Base-by-base conservation (phyloP, 1,140 invertebrate genomes). In the Drosophila mojavensis region DNA sequence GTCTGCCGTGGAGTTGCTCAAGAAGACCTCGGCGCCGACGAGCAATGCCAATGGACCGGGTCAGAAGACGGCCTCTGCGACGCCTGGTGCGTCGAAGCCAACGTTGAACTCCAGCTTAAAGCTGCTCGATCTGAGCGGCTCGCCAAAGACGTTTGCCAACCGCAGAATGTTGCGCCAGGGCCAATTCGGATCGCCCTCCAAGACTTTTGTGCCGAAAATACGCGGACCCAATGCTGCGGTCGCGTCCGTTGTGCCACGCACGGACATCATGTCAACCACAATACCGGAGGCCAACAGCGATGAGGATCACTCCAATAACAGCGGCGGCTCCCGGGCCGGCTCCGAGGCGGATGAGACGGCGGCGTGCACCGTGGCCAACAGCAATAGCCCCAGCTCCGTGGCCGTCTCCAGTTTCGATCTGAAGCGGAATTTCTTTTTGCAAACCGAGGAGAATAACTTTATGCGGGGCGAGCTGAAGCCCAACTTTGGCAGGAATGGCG, bases 1-100 rank as follows among this genome's bases (percentile, higher is more conserved):
- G 0, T 97, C 97, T 13, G 97, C 97, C 5, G 96, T 97, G 4
- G 97, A 98, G 91, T 95, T 97, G 90, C 89, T 98, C 5, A 97
- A 96, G 93, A 92, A 96, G 30, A 95, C 88, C 4, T 56, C 65
- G 5, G 48, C 71, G 4, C 56, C 51, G 5, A 10, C 53, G 11
- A 28, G 36, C 63, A 53, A 56, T 36, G 17, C 39, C 10, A 66
- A 54, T 15, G 50, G 62, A 5, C 0, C 41, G 3, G 41, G 50
- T 24, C 48, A 76, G 15, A 54, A 63, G 69, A 26, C 59, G 28
- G 20, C 7, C 13, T 39, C 60, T 33, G 6, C 63, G 36, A 45
- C 69, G 17, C 41, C 74, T 6, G 78, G 64, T 17, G 63, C 64
- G 33, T 65, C 75, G 15, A 89, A 80, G 58, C 78, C 77, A 45